Evolutionary conservation across 2,797 vertebrate genomes (phyloP).

Genomic region (Oreonectes daqikongensis): DNA sequence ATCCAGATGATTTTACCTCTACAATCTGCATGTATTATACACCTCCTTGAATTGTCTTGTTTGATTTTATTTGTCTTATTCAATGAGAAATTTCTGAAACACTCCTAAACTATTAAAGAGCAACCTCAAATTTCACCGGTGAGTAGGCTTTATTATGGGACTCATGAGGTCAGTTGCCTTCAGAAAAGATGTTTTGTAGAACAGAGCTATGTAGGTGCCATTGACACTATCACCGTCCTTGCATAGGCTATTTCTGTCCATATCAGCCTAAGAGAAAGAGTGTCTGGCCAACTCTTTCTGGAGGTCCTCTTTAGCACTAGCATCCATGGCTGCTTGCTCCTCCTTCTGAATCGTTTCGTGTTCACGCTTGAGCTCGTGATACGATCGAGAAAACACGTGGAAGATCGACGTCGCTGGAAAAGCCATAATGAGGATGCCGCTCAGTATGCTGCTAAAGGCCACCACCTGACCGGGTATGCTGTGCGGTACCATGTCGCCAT

Average conservation of each 20-base stretch:
- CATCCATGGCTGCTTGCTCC: conserved; percentile 65
- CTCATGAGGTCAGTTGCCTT: neutral
- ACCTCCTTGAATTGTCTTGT: too few relatives aligned
- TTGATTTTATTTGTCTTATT: too few relatives aligned
- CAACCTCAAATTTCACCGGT: too few relatives aligned
- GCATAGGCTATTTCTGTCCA: neutral
- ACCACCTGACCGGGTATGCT: conserved; percentile 93
- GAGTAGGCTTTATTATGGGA: too few relatives aligned
- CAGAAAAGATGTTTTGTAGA: too few relatives aligned
- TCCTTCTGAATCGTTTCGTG: conserved; percentile 76
- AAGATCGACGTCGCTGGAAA: conserved; percentile 97
- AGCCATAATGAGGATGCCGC: conserved; percentile 96
- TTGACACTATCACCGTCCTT: neutral
- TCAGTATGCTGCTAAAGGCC: conserved; percentile 93
- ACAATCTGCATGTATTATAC: too few relatives aligned
- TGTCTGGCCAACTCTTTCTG: conserved; percentile 27
- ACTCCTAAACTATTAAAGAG: too few relatives aligned
- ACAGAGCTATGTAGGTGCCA: neutral
- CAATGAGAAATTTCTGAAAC: too few relatives aligned
- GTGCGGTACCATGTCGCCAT: conserved; percentile 93
- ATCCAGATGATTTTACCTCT: too few relatives aligned
- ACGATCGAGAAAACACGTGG: conserved; percentile 93
- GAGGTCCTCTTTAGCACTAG: conserved; percentile 43
- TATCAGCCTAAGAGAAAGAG: conserved; percentile 2
- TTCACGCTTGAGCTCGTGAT: conserved; percentile 87